Evolutionary conservation across 2,797 vertebrate species (phyloP), one percentile per base, ranked within the genome.

Genomic region (Darevskia mixta): DNA sequence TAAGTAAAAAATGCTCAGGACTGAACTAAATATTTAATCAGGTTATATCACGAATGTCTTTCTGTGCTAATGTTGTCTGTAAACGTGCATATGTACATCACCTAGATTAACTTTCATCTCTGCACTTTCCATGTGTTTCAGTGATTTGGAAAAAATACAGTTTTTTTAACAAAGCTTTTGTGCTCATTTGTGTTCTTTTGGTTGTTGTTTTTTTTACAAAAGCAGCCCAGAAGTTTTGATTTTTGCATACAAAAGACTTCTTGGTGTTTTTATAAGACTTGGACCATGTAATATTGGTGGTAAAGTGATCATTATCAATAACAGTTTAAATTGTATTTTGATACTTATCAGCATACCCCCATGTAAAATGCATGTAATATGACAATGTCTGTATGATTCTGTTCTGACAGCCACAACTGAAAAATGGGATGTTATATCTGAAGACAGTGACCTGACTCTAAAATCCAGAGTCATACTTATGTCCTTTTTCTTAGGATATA

Each of bases 21-120:
- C 96, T 97, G 96, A 97, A 97, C 97, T 97, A 96, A 97, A 95
- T 97, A 97, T 97, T 96, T 97, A 96, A 97, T 97, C 96, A 96
- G 96, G 96, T 97, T 97, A 95, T 96, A 96, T 96, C 95, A 94
- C 94, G 93, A 96, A 96, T 96, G 95, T 96, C 94, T 97, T 95
- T 95, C 95, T 97, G 94, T 96, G 95, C 94, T 97, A 95, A 96
- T 97, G 95, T 94, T 96, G 88, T 96, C 94, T 95, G 90, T 96
- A 94, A 96, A 93, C 92, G 88, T 96, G 94, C 95, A 91, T 93
- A 97, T 95, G 94, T 95, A 95, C 88, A 94, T 95, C 96, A 96
- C 92, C 71, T 96, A 97, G 94, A 95, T 95, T 96, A 97, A 96
- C 90, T 93, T 94, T 92, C 89, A 91, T 97, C 94, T 97, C 96